These are phyloP conservation scores for Leucoma salicis DNA, from an alignment of 2,888 invertebrate genomes.

Conservation along the genomic window DNA sequence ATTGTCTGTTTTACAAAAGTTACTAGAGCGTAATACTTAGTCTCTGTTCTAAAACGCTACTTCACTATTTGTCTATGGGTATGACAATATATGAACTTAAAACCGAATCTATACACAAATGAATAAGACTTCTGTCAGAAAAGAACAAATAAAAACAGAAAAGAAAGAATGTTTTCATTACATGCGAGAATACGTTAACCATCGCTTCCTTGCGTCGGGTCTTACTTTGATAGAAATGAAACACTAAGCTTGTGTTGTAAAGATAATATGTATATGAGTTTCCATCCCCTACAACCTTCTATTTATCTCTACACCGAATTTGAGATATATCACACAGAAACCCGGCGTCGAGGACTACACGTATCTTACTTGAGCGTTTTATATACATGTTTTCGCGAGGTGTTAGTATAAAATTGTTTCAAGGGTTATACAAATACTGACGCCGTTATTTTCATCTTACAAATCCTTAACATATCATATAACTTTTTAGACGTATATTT, in stretches of 20 bases:
- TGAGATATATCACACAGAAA: slow-evolving; percentile 9
- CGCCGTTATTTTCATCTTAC: background rate
- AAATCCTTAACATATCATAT: background rate
- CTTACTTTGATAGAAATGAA: no score
- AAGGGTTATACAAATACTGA: background rate
- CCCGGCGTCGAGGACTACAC: background rate
- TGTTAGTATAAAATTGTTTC: background rate
- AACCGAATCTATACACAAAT: no score
- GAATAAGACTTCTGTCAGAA: no score
- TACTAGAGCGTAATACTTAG: no score
- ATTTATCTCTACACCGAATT: slow-evolving; percentile 4
- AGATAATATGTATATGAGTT: slow-evolving; percentile 10
- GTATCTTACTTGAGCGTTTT: background rate
- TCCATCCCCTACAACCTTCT: slow-evolving; percentile 6
- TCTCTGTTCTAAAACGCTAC: no score
- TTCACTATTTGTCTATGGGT: no score
- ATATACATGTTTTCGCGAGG: slow-evolving; percentile 1
- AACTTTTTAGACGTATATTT: background rate
- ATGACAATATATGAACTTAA: no score
- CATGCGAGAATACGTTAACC: slow-evolving; percentile 17
- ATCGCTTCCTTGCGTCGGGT: slow-evolving; percentile 12
- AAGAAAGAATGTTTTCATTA: no score
- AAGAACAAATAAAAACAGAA: no score
- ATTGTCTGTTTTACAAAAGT: no score
- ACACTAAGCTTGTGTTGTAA: slow-evolving; percentile 11